phyloP scores from a whole-genome alignment of 2,888 invertebrate genomes.

The Chrysomela aeneicollis region DNA sequence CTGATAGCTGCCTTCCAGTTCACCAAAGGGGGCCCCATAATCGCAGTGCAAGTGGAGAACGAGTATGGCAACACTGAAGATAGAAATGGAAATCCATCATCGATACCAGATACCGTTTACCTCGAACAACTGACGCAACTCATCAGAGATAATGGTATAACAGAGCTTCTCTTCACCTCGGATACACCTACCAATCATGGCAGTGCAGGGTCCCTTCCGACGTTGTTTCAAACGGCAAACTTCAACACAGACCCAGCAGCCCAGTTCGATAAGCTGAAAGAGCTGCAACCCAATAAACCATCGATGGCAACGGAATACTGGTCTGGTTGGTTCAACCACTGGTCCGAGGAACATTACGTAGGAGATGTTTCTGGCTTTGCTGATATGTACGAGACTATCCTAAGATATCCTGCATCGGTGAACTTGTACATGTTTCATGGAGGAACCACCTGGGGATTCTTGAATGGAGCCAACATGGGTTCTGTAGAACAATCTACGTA shows the following conservation, averaged over 20 bases:
- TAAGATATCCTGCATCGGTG: slow-evolving; percentile 57
- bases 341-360: slow-evolving; percentile 58
- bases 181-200: slow-evolving; percentile 56
- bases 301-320: slow-evolving; percentile 68
- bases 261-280: slow-evolving; percentile 59
- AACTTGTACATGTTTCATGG: slow-evolving; percentile 93
- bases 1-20: slow-evolving; percentile 64
- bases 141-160: slow-evolving; percentile 57
- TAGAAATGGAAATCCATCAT: neutral
- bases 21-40: slow-evolving; percentile 83
- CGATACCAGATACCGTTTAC: slow-evolving; percentile 56
- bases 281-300: slow-evolving; percentile 62
- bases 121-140: slow-evolving; percentile 58
- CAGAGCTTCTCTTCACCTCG: slow-evolving; percentile 64
- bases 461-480: slow-evolving; percentile 47
- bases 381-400: slow-evolving; percentile 41
- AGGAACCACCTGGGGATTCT: slow-evolving; percentile 83
- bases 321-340: slow-evolving; percentile 68
- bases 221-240: slow-evolving; percentile 64
- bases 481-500: slow-evolving; percentile 19
- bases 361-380: slow-evolving; percentile 27
- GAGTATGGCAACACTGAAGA: slow-evolving; percentile 65
- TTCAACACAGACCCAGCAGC: slow-evolving; percentile 61
- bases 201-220: slow-evolving; percentile 56
- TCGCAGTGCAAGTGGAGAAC: slow-evolving; percentile 90